phyloP scores from a whole-genome alignment of 2,113 vertebrate genomes.

The Vulpes lagopus region DNA sequence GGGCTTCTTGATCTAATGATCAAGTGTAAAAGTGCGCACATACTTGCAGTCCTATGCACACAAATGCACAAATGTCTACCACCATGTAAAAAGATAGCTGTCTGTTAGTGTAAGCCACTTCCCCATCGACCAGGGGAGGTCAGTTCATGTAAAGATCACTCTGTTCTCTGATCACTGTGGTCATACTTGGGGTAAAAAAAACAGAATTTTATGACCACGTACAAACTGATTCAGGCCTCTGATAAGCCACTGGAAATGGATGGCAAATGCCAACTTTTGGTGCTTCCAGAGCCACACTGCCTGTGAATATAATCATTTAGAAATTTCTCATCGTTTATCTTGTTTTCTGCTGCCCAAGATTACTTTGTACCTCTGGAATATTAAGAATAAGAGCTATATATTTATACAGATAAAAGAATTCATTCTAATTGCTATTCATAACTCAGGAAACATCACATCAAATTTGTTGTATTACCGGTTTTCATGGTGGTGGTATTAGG shows the following conservation, averaged over 20 bases:
- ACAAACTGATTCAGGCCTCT: background rate
- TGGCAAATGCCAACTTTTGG: constrained; percentile 2
- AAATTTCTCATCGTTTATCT: background rate
- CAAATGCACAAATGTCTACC: background rate
- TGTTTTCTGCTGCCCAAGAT: constrained; percentile 18
- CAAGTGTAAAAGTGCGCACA: background rate
- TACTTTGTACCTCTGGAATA: constrained; percentile 1
- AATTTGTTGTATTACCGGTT: constrained; percentile 2
- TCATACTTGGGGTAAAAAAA: background rate
- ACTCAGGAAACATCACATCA: background rate
- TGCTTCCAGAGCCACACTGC: background rate
- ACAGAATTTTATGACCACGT: background rate
- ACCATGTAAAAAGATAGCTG: background rate
- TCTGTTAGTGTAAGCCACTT: background rate
- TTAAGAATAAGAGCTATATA: background rate
- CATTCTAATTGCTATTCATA: constrained; percentile 46
- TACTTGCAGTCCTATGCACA: background rate
- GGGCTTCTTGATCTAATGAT: background rate
- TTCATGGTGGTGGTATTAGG: background rate
- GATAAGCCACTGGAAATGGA: constrained; percentile 1
- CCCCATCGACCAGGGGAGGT: background rate
- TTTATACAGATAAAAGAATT: background rate
- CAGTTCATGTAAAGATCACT: background rate
- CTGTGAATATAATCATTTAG: constrained; percentile 5
- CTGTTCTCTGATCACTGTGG: background rate